Conservation (phyloP, 2,797 vertebrate species). For the Gymnodraco acuticeps region DNA sequence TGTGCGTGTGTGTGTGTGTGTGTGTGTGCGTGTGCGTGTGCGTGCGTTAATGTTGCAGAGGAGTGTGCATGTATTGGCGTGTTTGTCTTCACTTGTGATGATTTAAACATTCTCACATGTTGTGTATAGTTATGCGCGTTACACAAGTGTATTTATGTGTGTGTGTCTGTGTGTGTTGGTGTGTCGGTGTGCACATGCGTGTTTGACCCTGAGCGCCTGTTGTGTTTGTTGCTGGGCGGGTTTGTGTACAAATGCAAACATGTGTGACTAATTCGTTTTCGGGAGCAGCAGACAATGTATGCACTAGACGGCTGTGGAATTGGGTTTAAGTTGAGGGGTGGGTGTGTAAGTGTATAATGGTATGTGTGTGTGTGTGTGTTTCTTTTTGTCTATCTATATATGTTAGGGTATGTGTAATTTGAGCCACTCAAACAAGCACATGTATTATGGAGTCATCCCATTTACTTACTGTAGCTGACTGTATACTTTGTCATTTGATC, state of each 20-base stretch:
- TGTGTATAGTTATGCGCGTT: slow-evolving; percentile 4
- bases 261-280: slow-evolving; percentile 82
- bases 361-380: slow-evolving; percentile 14
- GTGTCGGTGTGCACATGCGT: slow-evolving; percentile 37
- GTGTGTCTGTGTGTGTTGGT: not conserved
- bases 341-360: slow-evolving; percentile 28
- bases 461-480: slow-evolving; percentile 15
- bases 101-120: slow-evolving; percentile 32
- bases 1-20: slow-evolving; percentile 36
- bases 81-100: slow-evolving; percentile 36
- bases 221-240: slow-evolving; percentile 77
- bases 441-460: slow-evolving; percentile 40
- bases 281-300: slow-evolving; percentile 63
- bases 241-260: slow-evolving; percentile 81
- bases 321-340: slow-evolving; percentile 26
- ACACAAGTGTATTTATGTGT: slow-evolving; percentile 8
- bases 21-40: slow-evolving; percentile 46
- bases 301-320: slow-evolving; percentile 36
- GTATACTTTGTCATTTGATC: slow-evolving; percentile 26
- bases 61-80: slow-evolving; percentile 4
- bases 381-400: slow-evolving; percentile 18
- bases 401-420: slow-evolving; percentile 50
- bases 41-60: not conserved
- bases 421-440: slow-evolving; percentile 51
- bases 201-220: slow-evolving; percentile 42